Evolutionary conservation across 2,113 vertebrate species (phyloP), one percentile per base, ranked within the genome.

Genomic region (Pantherophis guttatus): DNA sequence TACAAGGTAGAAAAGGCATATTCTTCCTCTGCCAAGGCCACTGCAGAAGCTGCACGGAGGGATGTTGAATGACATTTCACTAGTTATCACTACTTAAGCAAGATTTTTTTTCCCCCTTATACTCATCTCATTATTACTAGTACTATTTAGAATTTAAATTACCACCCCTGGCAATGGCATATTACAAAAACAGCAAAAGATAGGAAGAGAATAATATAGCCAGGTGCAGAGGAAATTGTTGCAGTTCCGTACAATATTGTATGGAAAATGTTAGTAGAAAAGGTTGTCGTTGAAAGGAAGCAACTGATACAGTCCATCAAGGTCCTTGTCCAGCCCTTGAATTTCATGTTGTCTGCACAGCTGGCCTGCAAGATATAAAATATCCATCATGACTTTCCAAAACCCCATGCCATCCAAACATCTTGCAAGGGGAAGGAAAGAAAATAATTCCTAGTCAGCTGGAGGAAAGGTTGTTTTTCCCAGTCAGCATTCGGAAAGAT

Each of bases 1-100:
- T 93, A 93, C 0, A 52, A 97, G 93, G 94, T 94, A 52, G 57
- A 95, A 92, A 58, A 96, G 94, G 93, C 12, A n/a, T 91, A 93
- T 94, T 95, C 91, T 91, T 93, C 94, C 92, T 93, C 94, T 91
- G 92, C 93, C 93, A 92, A 90, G 85, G 91, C 85, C 8, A 39
- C 39, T 1, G 93, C 81, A 75, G 94, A 59, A 95, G 94, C 92
- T 93, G 88, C 86, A 59, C 59, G 48, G 91, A 88, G 58, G 59
- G 92, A 95, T 91, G 0, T n/a, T 90, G 94, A 50, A 23, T 29
- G 81, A 44, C 75, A 87, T 39, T 62, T 87, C 86, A 50, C 29
- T 48, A 39, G 26, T 33, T 23, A 86, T 24, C 29, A 26, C 81
- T 44, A 53, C n/a, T 57, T 90, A 53, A 44, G 53, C 53, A 53